Base-by-base conservation (phyloP, 2,797 vertebrate species). In the Acomys russatus region DNA sequence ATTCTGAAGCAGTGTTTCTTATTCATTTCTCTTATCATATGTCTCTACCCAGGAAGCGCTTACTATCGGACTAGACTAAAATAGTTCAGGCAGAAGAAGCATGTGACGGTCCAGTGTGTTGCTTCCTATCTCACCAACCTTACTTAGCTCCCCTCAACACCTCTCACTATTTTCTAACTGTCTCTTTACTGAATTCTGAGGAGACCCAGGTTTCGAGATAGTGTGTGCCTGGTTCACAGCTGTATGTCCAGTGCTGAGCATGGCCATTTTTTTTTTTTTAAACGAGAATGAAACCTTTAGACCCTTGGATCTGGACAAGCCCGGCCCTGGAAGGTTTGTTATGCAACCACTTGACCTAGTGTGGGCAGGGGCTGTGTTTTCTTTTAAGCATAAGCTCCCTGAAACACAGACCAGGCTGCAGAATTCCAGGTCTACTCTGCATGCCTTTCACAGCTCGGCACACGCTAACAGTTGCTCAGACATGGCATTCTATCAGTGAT, bases 91-190 rank as follows among this genome's bases (percentile, higher is more conserved):
- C 38, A 28, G 86, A 82, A 28, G 86, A 82, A 18, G 9, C 74
- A 88, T 49, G 20, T 59, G 87, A 80, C 14, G 30, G 30, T 86
- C 56, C 74, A 63, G 63, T 18, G n/a, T 28, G 49, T 22, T 87
- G 38, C 66, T 90, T 95, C 90, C 77, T 84, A 33, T 54, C 64
- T 85, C 68, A 78, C 25, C 51, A 91, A 35, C 6, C 74, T 94
- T 28, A 82, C 59, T 92, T 90, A 8, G 14, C 79, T 78, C 91
- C 71, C 93, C 93, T 96, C 88, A 73, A 74, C 51, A 66, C 1
- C 71, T 88, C 63, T 94, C 71, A 83, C 20, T 76, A 54, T 88
- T 94, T 82, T 56, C n/a, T 71, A 95, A 96, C 1, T 97, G 83
- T 64, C 63, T 78, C 23, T 90, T 80, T 59, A 86, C 77, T 90